Conservation (phyloP, 2,113 vertebrate genomes). For the Andinoacara biseriatus region DNA sequence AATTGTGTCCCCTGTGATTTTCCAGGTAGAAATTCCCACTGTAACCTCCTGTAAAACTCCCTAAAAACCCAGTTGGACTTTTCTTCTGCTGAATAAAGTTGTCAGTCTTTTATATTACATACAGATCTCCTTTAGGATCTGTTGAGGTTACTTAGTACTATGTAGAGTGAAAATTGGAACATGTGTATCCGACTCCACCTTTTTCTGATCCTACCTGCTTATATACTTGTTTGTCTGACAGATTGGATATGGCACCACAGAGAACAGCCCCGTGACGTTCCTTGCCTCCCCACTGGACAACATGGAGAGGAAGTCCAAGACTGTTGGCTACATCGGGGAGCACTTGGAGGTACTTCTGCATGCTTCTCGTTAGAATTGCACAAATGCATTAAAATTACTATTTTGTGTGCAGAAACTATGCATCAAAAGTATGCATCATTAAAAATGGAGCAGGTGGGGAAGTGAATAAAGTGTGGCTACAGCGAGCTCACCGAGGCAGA, state of each 20-base stretch:
- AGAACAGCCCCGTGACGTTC: slow-evolving; percentile 96
- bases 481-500: too few species aligned
- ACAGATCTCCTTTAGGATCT: too few species aligned
- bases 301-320: slow-evolving; percentile 78
- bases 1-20: slow-evolving; percentile 42
- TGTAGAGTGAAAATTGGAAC: too few species aligned
- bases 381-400: background rate
- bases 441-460: too few species aligned
- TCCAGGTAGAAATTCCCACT: slow-evolving; percentile 45
- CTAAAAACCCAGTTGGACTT: background rate
- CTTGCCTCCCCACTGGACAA: slow-evolving; percentile 81
- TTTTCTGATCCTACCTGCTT: background rate
- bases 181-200: too few species aligned
- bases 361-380: background rate
- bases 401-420: background rate
- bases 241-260: slow-evolving; percentile 93
- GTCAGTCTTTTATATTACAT: background rate
- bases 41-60: background rate
- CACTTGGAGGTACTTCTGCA: slow-evolving; percentile 86
- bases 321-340: slow-evolving; percentile 83
- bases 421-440: background rate
- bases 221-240: slow-evolving; percentile 60
- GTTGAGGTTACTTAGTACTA: too few species aligned
- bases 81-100: background rate
- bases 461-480: too few species aligned